A percentile compares a stretch with the other conserved stretches of the same genome.
These are phyloP conservation scores for Aurelia aurita DNA, from an alignment of 30 jellyfish, hydroid and myxozoan genomes.

Conservation along the genomic window DNA sequence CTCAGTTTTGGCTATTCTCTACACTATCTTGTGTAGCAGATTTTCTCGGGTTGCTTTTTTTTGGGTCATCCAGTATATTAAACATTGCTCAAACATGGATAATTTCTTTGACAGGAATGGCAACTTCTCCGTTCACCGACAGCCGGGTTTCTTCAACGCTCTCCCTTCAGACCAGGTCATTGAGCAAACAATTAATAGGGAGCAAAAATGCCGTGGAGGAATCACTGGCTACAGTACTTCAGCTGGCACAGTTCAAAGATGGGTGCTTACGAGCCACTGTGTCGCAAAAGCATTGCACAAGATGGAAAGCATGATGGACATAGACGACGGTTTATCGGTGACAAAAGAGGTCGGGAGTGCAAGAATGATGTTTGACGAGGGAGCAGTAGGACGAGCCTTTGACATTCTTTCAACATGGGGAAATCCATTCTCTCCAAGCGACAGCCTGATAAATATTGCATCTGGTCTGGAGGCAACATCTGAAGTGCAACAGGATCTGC, in stretches of 20 bases:
- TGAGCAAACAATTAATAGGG: conserved; percentile 64
- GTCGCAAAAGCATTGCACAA: conserved; percentile 30
- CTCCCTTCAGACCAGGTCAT: conserved; percentile 61
- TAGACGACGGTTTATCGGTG: neutral
- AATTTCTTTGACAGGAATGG: conserved; percentile 23
- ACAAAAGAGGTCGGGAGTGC: conserved; percentile 44
- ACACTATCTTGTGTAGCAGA: too few relatives aligned
- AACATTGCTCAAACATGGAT: conserved; percentile 1
- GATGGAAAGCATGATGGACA: conserved; percentile 29
- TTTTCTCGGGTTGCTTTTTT: too few relatives aligned
- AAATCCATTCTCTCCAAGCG: conserved; percentile 44
- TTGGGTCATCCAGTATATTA: conserved; percentile 18
- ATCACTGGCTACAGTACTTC: conserved; percentile 49
- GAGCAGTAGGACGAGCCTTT: conserved; percentile 30
- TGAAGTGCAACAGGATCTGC: conserved; percentile 39
- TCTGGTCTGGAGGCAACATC: conserved; percentile 67
- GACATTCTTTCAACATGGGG: conserved; percentile 41
- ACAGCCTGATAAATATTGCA: conserved; percentile 38
- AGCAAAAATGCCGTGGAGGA: conserved; percentile 68
- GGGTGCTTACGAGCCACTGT: conserved; percentile 73
- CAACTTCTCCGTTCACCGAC: conserved; percentile 22
- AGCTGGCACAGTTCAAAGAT: conserved; percentile 71
- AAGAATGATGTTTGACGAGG: conserved; percentile 38
- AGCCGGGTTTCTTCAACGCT: conserved; percentile 31
- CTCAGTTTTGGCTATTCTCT: too few relatives aligned